These are phyloP conservation scores for Lagodon rhomboides DNA, from an alignment of 2,797 vertebrate species.

Conservation along the genomic window DNA sequence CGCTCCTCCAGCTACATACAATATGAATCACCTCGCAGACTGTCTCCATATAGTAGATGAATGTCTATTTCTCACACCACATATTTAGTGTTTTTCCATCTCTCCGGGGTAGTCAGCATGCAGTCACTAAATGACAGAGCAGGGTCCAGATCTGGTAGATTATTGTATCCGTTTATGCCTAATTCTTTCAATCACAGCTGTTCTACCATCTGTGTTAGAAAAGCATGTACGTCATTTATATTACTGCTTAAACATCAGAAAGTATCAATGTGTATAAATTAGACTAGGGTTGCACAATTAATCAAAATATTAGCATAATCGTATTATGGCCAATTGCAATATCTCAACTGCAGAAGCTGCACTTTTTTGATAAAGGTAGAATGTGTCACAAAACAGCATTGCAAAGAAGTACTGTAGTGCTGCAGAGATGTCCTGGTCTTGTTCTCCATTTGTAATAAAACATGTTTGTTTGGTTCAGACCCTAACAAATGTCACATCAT, in stretches of 20 bases:
- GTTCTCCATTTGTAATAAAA: no score
- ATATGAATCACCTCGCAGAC: conserved; percentile 31
- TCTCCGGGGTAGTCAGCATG: conserved; percentile 14
- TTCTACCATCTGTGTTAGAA: conserved; percentile 49
- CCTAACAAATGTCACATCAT: no score
- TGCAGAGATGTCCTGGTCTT: no score
- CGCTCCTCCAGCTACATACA: conserved; percentile 58
- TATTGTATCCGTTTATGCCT: conserved; percentile 17
- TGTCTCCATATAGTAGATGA: conserved; percentile 2
- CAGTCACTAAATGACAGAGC: conserved; percentile 31
- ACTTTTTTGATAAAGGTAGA: no score
- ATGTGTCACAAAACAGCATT: no score
- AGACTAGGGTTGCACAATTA: neutral
- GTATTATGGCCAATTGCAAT: no score
- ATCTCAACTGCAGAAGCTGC: no score
- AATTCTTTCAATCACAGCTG: conserved; percentile 54
- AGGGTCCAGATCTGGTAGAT: conserved; percentile 10
- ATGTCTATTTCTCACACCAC: conserved; percentile 41
- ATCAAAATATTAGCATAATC: no score
- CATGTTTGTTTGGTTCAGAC: no score
- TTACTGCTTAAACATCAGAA: conserved; percentile 9
- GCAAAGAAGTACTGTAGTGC: no score
- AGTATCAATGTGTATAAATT: conserved; percentile 2
- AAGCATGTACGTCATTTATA: conserved; percentile 19
- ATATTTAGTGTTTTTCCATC: conserved; percentile 21